A percentile compares a stretch with the other conserved stretches of the same genome.
phyloP scores from a whole-genome alignment of 2,888 invertebrate genomes.

The Lydus trimaculatus region DNA sequence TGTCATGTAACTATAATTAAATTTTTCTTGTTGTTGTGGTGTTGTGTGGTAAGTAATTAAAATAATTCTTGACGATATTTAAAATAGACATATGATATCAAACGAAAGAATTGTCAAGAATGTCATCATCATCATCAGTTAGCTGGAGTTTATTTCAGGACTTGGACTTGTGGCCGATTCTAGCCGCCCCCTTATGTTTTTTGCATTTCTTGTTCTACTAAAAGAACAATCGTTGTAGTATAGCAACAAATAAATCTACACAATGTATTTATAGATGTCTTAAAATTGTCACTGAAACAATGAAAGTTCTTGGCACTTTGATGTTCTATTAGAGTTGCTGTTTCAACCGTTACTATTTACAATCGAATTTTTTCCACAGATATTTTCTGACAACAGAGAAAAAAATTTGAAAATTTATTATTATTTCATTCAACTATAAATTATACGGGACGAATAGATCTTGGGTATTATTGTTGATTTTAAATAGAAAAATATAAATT shows the following conservation, averaged over 20 bases:
- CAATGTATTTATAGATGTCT: constrained; percentile 13
- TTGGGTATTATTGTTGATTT: background rate
- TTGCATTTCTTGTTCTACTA: constrained; percentile 13
- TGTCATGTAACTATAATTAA: background rate
- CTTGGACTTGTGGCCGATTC: background rate
- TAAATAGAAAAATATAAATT: constrained; percentile 7
- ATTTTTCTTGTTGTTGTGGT: background rate
- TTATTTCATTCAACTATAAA: constrained; percentile 10
- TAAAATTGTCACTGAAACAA: constrained; percentile 17
- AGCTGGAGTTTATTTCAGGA: constrained; percentile 2
- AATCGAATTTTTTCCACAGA: constrained; percentile 7
- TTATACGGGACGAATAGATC: constrained; percentile 10
- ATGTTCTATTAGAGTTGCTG: constrained; percentile 9
- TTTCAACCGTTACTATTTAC: constrained; percentile 5
- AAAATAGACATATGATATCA: constrained; percentile 4
- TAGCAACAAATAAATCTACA: constrained; percentile 11
- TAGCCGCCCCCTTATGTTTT: constrained; percentile 10
- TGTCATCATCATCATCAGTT: background rate
- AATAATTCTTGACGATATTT: background rate
- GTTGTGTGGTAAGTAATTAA: background rate
- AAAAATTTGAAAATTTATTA: constrained; percentile 7
- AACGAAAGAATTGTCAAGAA: background rate
- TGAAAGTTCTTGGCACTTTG: constrained; percentile 17
- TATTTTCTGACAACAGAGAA: background rate
- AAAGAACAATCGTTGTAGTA: constrained; percentile 3